These are phyloP conservation scores for Apamea crenata DNA, from an alignment of 2,888 invertebrate species.

Conservation along the genomic window DNA sequence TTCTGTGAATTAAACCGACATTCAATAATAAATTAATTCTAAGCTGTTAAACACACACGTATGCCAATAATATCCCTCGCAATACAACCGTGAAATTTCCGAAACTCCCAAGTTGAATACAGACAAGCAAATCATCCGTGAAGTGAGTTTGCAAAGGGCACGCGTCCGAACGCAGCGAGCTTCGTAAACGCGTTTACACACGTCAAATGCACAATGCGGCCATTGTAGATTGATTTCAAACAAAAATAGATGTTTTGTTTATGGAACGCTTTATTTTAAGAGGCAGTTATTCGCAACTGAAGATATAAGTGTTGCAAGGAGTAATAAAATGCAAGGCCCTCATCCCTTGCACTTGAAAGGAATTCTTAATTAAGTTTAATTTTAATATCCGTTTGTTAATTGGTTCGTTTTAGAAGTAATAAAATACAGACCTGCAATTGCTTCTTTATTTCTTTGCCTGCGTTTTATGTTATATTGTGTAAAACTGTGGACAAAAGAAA, in stretches of 20 bases:
- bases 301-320: conserved; percentile 48
- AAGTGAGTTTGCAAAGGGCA: conserved; percentile 73
- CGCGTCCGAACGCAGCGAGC: conserved; percentile 65
- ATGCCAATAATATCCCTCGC: conserved; percentile 55
- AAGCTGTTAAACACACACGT: conserved; percentile 34
- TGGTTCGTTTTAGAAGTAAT: conserved; percentile 53
- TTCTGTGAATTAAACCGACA: conserved; percentile 41
- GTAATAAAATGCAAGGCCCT: conserved; percentile 56
- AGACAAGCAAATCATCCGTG: conserved; percentile 73
- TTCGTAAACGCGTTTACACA: conserved; percentile 68
- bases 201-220: conserved; percentile 69
- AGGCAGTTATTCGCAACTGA: conserved; percentile 62
- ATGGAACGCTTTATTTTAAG: conserved; percentile 52
- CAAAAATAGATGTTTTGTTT: conserved; percentile 53
- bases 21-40: conserved; percentile 38
- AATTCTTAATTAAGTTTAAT: conserved; percentile 60
- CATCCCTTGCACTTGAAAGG: conserved; percentile 53
- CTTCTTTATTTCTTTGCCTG: conserved; percentile 39
- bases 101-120: conserved; percentile 66
- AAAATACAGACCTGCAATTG: conserved; percentile 50
- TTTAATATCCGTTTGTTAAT: conserved; percentile 60
- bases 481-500: conserved; percentile 9
- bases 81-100: conserved; percentile 64
- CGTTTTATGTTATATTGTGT: conserved; percentile 37
- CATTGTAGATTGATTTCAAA: conserved; percentile 61